Evolutionary conservation across 2,113 vertebrate species (phyloP), one percentile per base, ranked within the genome.

Genomic region (Morone saxatilis): DNA sequence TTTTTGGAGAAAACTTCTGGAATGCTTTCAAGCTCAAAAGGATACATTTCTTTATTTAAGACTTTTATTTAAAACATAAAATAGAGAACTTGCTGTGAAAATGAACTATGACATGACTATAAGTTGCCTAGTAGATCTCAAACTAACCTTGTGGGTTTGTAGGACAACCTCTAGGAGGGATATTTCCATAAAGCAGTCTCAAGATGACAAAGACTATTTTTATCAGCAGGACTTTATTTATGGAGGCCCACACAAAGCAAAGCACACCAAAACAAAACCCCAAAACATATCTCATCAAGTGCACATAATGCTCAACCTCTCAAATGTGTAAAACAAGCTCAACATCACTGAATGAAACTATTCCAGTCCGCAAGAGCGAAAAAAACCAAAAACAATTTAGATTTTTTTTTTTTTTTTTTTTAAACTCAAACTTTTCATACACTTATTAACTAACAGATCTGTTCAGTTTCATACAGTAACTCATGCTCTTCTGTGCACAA

Each of bases 221-320:
- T 47, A 36, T 72, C 76, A 63, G 74, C 31, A 1, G 60, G 70
- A n/a, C 38, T 90, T 90, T 89, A 87, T 92, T 90, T 43, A 79
- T 48, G 45, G 45, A 86, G 57, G 17, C 36, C 10, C 47, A 75
- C n/a, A 85, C 53, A 81, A 78, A 87, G 65, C 70, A 68, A 84
- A 84, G 66, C 78, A 81, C 72, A 86, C 63, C 40, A 71, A 80
- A 85, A 69, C 48, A 47, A 75, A 80, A 61, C 22, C 45, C 45
- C 19, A 3, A 71, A 51, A 78, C 36, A n/a, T 7, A 57, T 11
- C 69, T 60, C 71, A 43, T 69, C 56, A 74, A 51, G 3, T 81
- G 79, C 81, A 68, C 65, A 87, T 1, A 54, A 81, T 16, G 54
- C 66, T 57, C 53, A 71, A 53, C 78, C 12, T 53, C 19, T 41